phyloP scores from a whole-genome alignment of 2,888 invertebrate species.

The Uropetala carovei region DNA sequence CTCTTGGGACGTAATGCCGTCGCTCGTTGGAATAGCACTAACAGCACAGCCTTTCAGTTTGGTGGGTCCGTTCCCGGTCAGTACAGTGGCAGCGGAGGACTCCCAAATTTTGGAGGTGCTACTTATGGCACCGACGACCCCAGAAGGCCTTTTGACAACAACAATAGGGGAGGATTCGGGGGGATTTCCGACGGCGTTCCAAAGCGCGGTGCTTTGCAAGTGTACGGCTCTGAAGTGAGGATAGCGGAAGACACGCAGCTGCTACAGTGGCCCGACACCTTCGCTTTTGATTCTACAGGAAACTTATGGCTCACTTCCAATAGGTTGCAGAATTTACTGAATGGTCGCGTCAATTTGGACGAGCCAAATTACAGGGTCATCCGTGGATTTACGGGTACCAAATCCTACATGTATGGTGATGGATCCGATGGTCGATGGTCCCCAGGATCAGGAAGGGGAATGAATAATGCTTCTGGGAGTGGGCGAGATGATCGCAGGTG shows the following conservation, averaged over 20 bases:
- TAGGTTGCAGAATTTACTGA: conserved; percentile 82
- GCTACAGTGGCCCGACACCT: conserved; percentile 86
- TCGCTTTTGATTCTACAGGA: conserved; percentile 80
- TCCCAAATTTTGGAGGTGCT: conserved; percentile 33
- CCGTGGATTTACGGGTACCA: conserved; percentile 79
- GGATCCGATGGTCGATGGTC: conserved; percentile 50
- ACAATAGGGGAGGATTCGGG: background rate
- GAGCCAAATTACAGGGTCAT: conserved; percentile 84
- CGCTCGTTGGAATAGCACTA: conserved; percentile 82
- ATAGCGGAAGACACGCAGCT: conserved; percentile 80
- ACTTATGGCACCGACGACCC: conserved; percentile 40
- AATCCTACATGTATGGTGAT: conserved; percentile 80
- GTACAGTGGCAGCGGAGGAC: conserved; percentile 2
- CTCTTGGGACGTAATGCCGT: conserved; percentile 83
- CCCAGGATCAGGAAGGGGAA: conserved; percentile 22
- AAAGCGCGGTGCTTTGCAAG: conserved; percentile 22
- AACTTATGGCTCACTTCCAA: conserved; percentile 84
- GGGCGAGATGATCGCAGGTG: background rate
- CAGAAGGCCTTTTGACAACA: background rate
- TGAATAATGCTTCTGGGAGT: background rate
- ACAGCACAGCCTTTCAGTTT: conserved; percentile 55
- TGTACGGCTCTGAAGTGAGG: background rate
- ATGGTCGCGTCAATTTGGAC: conserved; percentile 78
- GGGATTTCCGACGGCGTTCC: conserved; percentile 34
- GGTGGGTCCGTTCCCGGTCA: background rate